phyloP scores from a whole-genome alignment of 2,888 invertebrate species.

The Acrobasis consociella region DNA sequence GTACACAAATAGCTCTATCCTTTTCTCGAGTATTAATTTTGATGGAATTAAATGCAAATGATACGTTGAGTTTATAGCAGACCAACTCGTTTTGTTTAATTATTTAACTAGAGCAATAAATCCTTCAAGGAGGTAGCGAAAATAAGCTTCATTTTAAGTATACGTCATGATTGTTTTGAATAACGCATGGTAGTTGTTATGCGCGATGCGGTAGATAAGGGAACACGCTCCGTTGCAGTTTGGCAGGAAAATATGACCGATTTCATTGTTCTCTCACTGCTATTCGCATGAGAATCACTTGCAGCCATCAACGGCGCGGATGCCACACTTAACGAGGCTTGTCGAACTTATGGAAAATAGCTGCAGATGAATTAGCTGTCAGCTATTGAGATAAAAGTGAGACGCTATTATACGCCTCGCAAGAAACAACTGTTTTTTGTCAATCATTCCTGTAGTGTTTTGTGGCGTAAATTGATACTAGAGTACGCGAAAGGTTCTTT shows the following conservation, averaged over 20 bases:
- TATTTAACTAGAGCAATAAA: constrained; percentile 46
- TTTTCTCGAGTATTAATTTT: constrained; percentile 23
- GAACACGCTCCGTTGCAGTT: constrained; percentile 73
- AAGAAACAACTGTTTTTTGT: constrained; percentile 62
- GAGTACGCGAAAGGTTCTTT: not conserved
- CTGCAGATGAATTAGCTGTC: constrained; percentile 76
- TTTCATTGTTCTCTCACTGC: constrained; percentile 77
- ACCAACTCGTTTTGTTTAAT: constrained; percentile 34
- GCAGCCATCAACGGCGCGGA: constrained; percentile 77
- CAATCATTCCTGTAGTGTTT: constrained; percentile 28
- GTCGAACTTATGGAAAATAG: constrained; percentile 78
- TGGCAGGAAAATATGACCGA: constrained; percentile 80
- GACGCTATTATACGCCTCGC: constrained; percentile 52
- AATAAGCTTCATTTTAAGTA: constrained; percentile 71
- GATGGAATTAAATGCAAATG: constrained; percentile 23
- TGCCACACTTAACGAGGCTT: constrained; percentile 80
- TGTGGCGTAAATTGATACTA: not conserved
- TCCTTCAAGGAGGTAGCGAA: constrained; percentile 63
- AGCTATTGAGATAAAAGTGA: constrained; percentile 71
- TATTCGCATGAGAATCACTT: constrained; percentile 79
- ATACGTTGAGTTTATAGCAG: constrained; percentile 22
- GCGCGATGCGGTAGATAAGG: constrained; percentile 73
- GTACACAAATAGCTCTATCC: constrained; percentile 15
- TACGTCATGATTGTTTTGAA: constrained; percentile 68
- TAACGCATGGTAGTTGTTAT: constrained; percentile 70